phyloP scores from a whole-genome alignment of 1,140 invertebrate genomes.

The Zaprionus tsacasi region DNA sequence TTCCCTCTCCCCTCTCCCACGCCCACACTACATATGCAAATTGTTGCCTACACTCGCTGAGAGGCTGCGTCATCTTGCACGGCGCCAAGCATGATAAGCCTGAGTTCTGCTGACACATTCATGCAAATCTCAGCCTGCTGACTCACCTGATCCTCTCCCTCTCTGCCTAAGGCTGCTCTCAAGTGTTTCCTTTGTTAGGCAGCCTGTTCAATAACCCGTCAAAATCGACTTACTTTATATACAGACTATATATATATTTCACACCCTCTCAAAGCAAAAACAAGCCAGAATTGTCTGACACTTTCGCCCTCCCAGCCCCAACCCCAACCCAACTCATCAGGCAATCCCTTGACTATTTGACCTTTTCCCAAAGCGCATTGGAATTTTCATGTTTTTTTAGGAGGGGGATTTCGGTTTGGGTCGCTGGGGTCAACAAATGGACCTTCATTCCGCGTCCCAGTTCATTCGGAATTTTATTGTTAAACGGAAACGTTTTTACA shows the following conservation, averaged over 20 bases:
- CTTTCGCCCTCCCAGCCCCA: constrained; percentile 15
- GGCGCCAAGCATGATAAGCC: constrained; percentile 55
- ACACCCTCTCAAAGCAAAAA: constrained; percentile 35
- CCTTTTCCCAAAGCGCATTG: constrained; percentile 43
- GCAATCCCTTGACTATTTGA: constrained; percentile 45
- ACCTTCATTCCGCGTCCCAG: constrained; percentile 23
- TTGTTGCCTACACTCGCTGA: constrained; percentile 5
- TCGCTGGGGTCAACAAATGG: constrained; percentile 6
- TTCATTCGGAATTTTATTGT: constrained; percentile 56
- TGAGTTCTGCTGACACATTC: constrained; percentile 65
- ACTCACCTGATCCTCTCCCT: constrained; percentile 38
- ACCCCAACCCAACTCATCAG: neutral
- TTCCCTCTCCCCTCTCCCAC: too few relatives aligned
- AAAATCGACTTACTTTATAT: constrained; percentile 29
- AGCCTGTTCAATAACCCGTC: constrained; percentile 39
- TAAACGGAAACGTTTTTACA: constrained; percentile 60
- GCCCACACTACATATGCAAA: constrained; percentile 36
- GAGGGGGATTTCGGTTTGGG: neutral
- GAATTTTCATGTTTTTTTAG: constrained; percentile 18
- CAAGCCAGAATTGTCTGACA: constrained; percentile 47
- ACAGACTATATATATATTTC: constrained; percentile 10
- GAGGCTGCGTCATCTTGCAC: constrained; percentile 35
- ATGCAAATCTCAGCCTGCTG: constrained; percentile 56
- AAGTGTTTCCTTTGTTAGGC: constrained; percentile 3
- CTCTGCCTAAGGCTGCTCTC: constrained; percentile 7